Evolutionary conservation across 2,888 invertebrate species (phyloP).

Genomic region (Pyrrhia umbra): DNA sequence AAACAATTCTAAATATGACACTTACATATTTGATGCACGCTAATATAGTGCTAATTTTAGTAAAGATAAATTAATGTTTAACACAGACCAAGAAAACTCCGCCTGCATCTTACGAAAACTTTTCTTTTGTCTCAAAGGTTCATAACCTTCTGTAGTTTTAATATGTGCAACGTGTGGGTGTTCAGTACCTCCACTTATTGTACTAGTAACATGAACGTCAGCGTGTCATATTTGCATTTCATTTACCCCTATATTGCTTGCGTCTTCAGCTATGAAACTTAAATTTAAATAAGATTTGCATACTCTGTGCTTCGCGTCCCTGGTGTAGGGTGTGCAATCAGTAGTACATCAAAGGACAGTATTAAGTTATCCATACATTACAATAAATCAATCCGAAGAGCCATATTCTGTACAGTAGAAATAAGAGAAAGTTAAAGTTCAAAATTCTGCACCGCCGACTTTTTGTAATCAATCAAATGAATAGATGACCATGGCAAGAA

Average conservation of each 20-base stretch:
- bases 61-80: background rate
- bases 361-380: constrained; percentile 31
- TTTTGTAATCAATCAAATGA: constrained; percentile 12
- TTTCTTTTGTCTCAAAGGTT: background rate
- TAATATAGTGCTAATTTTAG: too few species aligned
- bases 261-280: constrained; percentile 31
- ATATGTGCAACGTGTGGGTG: constrained; percentile 27
- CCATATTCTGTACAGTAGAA: background rate
- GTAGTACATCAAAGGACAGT: constrained; percentile 32
- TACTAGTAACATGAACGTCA: constrained; percentile 29
- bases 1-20: too few species aligned
- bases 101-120: background rate
- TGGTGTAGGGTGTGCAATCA: constrained; percentile 4
- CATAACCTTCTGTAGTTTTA: constrained; percentile 29
- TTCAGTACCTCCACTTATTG: constrained; percentile 36
- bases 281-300: constrained; percentile 53
- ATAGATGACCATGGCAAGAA: constrained; percentile 6
- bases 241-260: constrained; percentile 44
- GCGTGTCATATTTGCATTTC: constrained; percentile 48
- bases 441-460: background rate
- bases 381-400: constrained; percentile 10
- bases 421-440: background rate
- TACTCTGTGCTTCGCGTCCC: constrained; percentile 14
- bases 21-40: too few species aligned
- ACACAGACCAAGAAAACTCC: background rate